Conservation (phyloP, 1,140 invertebrate species). For the Argopecten irradians region DNA sequence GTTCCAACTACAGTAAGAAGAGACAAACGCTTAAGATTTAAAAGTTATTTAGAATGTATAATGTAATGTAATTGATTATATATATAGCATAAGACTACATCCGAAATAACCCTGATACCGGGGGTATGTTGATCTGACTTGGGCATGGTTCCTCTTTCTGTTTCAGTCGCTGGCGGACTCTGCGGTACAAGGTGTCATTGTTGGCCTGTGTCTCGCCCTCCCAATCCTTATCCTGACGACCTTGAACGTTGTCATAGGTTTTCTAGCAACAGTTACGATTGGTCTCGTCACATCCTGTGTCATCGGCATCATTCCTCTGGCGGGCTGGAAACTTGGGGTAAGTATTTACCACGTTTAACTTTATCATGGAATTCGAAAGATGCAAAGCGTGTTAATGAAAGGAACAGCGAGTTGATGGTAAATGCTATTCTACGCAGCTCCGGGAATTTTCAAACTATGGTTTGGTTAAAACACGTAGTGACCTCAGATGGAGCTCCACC, state of each 20-base stretch:
- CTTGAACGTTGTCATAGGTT: conserved; percentile 65
- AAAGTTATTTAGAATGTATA: neutral
- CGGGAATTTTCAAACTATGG: no score
- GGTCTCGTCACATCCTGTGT: conserved; percentile 61
- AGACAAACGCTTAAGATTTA: neutral
- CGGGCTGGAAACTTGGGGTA: conserved; percentile 70
- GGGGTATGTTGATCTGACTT: neutral
- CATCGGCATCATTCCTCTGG: conserved; percentile 64
- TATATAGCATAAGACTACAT: neutral
- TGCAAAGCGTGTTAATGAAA: no score
- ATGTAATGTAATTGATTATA: neutral
- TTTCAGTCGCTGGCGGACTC: conserved; percentile 60
- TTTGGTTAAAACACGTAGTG: no score
- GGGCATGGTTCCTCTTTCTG: neutral
- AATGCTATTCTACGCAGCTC: no score
- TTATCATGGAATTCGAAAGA: neutral
- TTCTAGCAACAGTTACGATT: conserved; percentile 65
- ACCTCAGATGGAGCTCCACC: no score
- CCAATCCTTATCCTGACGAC: conserved; percentile 66
- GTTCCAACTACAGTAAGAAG: no score
- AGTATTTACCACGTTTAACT: neutral
- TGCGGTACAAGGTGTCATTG: conserved; percentile 56
- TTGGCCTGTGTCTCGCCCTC: conserved; percentile 60
- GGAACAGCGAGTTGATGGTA: no score
- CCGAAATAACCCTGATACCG: neutral